phyloP scores from a whole-genome alignment of 2,888 invertebrate genomes.

The Scelioninae gen. 1 region DNA sequence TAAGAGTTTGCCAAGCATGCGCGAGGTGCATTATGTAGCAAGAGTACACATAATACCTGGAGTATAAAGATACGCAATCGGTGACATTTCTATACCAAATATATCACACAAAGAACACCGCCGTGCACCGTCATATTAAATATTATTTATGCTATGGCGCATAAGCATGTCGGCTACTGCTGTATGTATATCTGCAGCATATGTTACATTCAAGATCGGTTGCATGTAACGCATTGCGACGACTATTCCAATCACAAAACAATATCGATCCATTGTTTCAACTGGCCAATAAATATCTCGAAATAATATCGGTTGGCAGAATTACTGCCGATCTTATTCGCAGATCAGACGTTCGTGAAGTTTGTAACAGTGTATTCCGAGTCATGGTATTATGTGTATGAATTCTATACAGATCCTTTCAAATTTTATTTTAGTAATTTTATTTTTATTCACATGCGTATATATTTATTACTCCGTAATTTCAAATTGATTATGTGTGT shows the following conservation, averaged over 20 bases:
- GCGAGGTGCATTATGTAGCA: slow-evolving; percentile 58
- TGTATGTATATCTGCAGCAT: slow-evolving; percentile 51
- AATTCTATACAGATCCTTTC: slow-evolving; percentile 53
- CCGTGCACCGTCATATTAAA: slow-evolving; percentile 83
- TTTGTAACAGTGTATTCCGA: slow-evolving; percentile 31
- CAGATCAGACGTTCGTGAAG: slow-evolving; percentile 51
- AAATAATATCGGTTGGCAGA: slow-evolving; percentile 74
- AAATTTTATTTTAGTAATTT: slow-evolving; percentile 24
- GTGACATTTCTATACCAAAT: slow-evolving; percentile 84
- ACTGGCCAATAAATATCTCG: slow-evolving; percentile 82
- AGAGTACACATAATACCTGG: slow-evolving; percentile 65
- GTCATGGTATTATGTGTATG: slow-evolving; percentile 45
- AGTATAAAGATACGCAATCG: slow-evolving; percentile 81
- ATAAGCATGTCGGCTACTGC: slow-evolving; percentile 75
- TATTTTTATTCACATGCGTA: slow-evolving; percentile 12
- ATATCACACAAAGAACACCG: slow-evolving; percentile 82
- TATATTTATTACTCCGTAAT: slow-evolving; percentile 40
- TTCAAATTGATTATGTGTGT: slow-evolving; percentile 12
- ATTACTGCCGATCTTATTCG: slow-evolving; percentile 71
- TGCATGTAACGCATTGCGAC: slow-evolving; percentile 69
- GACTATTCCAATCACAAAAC: slow-evolving; percentile 82
- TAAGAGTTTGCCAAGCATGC: slow-evolving; percentile 57
- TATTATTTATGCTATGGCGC: slow-evolving; percentile 82
- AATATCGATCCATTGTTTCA: slow-evolving; percentile 84
- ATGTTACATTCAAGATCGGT: slow-evolving; percentile 61